phyloP scores from a whole-genome alignment of 1,140 invertebrate genomes.

The Achroia grisella region DNA sequence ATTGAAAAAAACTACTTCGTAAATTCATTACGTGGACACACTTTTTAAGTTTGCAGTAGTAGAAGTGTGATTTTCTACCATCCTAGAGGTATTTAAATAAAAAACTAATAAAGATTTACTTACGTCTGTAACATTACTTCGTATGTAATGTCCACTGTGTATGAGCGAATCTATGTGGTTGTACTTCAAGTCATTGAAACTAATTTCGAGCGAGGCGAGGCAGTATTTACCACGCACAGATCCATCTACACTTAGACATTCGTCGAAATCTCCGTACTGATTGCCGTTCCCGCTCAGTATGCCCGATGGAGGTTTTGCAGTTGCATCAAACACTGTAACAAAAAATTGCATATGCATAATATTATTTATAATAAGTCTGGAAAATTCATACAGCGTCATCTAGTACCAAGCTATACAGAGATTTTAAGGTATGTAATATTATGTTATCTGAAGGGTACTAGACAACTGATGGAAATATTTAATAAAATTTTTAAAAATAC shows the following conservation, averaged over 20 bases:
- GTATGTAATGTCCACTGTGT: constrained; percentile 75
- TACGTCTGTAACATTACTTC: constrained; percentile 77
- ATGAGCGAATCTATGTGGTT: constrained; percentile 69
- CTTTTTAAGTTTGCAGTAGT: too few species aligned
- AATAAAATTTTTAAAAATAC: too few species aligned
- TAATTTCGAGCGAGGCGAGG: constrained; percentile 73
- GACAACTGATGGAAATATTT: too few species aligned
- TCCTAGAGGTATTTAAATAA: too few species aligned
- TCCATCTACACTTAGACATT: constrained; percentile 70
- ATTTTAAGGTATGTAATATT: too few species aligned
- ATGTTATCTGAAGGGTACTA: too few species aligned
- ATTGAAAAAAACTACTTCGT: too few species aligned
- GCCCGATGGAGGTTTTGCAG: constrained; percentile 76
- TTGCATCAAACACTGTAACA: constrained; percentile 78
- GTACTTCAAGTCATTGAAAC: constrained; percentile 49
- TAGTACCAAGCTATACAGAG: too few species aligned
- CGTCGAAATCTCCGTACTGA: constrained; percentile 78
- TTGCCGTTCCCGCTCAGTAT: constrained; percentile 77
- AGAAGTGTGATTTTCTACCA: too few species aligned
- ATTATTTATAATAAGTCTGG: too few species aligned
- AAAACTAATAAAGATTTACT: constrained; percentile 30
- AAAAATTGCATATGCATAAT: constrained; percentile 5
- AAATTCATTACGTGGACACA: too few species aligned
- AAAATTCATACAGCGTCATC: too few species aligned
- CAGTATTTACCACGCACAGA: constrained; percentile 76